phyloP scores from a whole-genome alignment of 2,888 invertebrate genomes.

The Ochropleura leucogaster region DNA sequence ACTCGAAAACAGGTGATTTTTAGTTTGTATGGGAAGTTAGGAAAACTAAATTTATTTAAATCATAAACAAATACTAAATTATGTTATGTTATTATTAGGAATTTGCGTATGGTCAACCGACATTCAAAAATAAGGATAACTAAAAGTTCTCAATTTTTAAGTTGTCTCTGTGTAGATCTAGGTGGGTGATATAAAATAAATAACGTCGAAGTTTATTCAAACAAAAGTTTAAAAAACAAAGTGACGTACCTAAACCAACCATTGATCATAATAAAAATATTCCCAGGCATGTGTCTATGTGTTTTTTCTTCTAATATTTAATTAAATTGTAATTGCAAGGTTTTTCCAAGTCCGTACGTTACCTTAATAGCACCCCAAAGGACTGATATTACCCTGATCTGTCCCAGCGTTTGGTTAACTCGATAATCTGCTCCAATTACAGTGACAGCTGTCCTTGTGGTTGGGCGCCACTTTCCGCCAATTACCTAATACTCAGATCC shows the following conservation, averaged over 20 bases:
- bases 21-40: too few relatives aligned
- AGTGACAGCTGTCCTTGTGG: slow-evolving; percentile 60
- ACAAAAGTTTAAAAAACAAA: background rate
- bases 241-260: background rate
- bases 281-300: background rate
- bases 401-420: slow-evolving; percentile 42
- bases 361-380: background rate
- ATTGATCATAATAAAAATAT: background rate
- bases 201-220: background rate
- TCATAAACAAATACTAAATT: too few relatives aligned
- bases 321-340: background rate
- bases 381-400: slow-evolving; percentile 15
- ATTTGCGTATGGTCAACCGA: too few relatives aligned
- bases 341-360: background rate
- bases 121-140: too few relatives aligned
- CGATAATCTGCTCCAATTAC: slow-evolving; percentile 69
- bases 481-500: slow-evolving; percentile 63
- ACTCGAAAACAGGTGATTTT: too few relatives aligned
- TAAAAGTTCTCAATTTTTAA: too few relatives aligned
- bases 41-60: too few relatives aligned
- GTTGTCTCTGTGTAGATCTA: too few relatives aligned
- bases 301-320: background rate
- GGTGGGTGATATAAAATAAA: background rate
- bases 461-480: slow-evolving; percentile 66
- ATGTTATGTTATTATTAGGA: too few relatives aligned